These are phyloP conservation scores for Mimas tiliae DNA, from an alignment of 2,888 invertebrate species.

Conservation along the genomic window DNA sequence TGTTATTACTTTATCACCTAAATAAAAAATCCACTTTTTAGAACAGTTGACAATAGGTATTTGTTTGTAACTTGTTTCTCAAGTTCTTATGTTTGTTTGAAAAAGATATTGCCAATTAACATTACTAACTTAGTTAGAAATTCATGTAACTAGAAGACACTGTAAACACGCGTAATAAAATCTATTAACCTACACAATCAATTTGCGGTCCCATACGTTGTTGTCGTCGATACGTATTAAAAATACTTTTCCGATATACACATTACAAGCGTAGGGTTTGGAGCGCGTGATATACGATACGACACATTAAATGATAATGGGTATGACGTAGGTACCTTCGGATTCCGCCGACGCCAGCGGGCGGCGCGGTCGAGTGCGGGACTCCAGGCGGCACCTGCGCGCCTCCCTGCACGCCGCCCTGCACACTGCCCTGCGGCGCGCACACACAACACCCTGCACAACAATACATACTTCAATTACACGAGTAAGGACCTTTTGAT, in stretches of 20 bases:
- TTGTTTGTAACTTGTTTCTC: background rate
- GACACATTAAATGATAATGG: slow-evolving; percentile 25
- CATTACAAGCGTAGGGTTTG: slow-evolving; percentile 12
- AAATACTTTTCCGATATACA: background rate
- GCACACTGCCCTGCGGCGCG: slow-evolving; percentile 85
- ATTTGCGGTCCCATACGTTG: slow-evolving; percentile 3
- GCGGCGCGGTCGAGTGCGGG: slow-evolving; percentile 80
- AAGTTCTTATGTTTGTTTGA: background rate
- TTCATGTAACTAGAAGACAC: too few species aligned
- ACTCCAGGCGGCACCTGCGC: slow-evolving; percentile 81
- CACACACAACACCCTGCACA: slow-evolving; percentile 82
- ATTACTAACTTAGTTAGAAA: background rate
- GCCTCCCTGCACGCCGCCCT: slow-evolving; percentile 79
- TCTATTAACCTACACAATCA: too few species aligned
- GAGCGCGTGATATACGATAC: slow-evolving; percentile 22
- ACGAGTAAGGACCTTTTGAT: slow-evolving; percentile 3
- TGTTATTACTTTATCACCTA: background rate
- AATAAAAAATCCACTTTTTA: background rate
- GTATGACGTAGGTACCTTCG: slow-evolving; percentile 74
- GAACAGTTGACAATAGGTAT: slow-evolving; percentile 4
- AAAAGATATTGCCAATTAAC: background rate
- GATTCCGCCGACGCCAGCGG: slow-evolving; percentile 85
- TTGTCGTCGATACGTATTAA: slow-evolving; percentile 7
- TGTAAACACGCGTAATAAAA: too few species aligned
- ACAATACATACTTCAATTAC: slow-evolving; percentile 26